These are phyloP conservation scores for Platichthys stellatus DNA, from an alignment of 2,113 vertebrate species.

Conservation along the genomic window DNA sequence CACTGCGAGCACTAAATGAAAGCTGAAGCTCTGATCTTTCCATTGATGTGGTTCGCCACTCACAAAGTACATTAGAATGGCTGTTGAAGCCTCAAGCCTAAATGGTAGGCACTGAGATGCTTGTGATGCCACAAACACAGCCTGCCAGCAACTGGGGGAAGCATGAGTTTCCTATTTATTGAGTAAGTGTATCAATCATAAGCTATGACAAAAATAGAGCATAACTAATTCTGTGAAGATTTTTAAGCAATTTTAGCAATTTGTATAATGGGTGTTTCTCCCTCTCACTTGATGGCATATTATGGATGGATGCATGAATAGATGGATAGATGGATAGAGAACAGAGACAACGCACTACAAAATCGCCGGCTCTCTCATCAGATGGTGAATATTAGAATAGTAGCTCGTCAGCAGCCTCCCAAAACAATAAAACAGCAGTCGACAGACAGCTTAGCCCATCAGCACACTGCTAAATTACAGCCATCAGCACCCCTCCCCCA, in stretches of 20 bases:
- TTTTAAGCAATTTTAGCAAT: not conserved
- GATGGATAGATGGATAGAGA: not conserved
- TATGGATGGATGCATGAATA: not conserved
- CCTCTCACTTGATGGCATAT: not conserved
- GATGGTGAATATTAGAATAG: conserved; percentile 66
- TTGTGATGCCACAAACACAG: not conserved
- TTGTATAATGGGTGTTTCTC: not conserved
- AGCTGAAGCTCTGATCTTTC: conserved; percentile 26
- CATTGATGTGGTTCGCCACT: conserved; percentile 23
- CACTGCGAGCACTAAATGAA: conserved; percentile 2
- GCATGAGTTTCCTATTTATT: not conserved
- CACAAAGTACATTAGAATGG: not conserved
- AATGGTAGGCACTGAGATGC: not conserved
- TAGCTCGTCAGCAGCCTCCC: conserved; percentile 70
- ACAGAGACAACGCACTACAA: conserved; percentile 10
- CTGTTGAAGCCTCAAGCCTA: not conserved
- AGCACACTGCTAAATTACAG: conserved; percentile 79
- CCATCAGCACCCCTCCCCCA: conserved; percentile 69
- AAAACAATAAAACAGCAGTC: conserved; percentile 77
- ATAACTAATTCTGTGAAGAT: not conserved
- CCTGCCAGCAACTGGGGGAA: not conserved
- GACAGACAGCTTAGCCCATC: conserved; percentile 75
- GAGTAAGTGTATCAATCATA: not conserved
- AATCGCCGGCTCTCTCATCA: conserved; percentile 50
- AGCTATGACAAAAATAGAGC: not conserved